Conservation (phyloP, 2,113 vertebrate species). For the Siphamia tubifer region DNA sequence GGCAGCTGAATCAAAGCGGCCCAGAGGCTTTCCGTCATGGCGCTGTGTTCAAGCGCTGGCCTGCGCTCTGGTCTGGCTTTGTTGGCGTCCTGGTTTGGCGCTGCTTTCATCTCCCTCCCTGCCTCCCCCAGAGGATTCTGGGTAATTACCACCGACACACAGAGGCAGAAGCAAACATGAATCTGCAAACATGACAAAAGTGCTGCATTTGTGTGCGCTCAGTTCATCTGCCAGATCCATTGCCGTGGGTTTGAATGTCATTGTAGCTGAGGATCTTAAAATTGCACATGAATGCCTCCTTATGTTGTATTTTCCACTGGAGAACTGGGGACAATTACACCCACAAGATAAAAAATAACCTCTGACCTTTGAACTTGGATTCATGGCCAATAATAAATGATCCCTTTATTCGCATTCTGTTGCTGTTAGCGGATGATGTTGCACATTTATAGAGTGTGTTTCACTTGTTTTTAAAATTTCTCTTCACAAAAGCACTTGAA, state of each 20-base stretch:
- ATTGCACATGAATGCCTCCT: too few species aligned
- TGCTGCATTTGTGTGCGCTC: constrained; percentile 51
- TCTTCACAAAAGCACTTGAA: too few species aligned
- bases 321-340: too few species aligned
- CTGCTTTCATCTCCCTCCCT: constrained; percentile 65
- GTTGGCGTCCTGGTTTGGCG: constrained; percentile 69
- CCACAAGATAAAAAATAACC: too few species aligned
- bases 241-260: constrained; percentile 36
- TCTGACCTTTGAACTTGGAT: too few species aligned
- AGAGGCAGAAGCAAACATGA: constrained; percentile 58
- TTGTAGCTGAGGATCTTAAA: too few species aligned
- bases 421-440: too few species aligned
- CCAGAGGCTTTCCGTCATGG: constrained; percentile 73
- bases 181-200: constrained; percentile 58
- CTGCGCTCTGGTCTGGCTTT: constrained; percentile 59
- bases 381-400: too few species aligned
- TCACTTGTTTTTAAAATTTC: too few species aligned
- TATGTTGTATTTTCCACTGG: too few species aligned
- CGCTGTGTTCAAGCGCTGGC: constrained; percentile 62
- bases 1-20: constrained; percentile 72
- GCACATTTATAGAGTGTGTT: too few species aligned
- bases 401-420: too few species aligned
- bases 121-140: constrained; percentile 46
- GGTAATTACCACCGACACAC: constrained; percentile 63
- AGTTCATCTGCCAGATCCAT: constrained; percentile 35